A percentile compares a stretch with the other conserved stretches of the same genome.
Evolutionary conservation across 1,140 invertebrate species (phyloP).

Genomic region (Trypoxylus dichotomus): DNA sequence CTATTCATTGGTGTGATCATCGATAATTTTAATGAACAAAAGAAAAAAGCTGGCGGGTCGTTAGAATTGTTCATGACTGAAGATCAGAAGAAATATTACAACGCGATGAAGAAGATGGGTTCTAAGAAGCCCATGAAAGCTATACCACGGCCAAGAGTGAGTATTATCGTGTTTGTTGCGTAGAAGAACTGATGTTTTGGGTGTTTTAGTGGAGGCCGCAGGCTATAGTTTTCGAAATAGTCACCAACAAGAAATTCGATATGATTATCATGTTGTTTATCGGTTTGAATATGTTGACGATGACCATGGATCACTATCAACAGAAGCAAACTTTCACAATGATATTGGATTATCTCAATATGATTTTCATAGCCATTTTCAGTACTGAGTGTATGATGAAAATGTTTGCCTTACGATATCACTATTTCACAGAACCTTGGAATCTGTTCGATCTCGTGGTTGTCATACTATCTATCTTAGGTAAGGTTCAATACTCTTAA

Average conservation of each 20-base stretch:
- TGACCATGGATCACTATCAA: constrained; percentile 96
- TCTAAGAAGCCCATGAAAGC: constrained; percentile 97
- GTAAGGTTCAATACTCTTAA: constrained; percentile 57
- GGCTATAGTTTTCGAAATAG: constrained; percentile 94
- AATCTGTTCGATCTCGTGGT: constrained; percentile 99
- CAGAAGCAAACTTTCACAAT: constrained; percentile 80
- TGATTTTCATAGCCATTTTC: constrained; percentile 98
- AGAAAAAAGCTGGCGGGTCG: constrained; percentile 98
- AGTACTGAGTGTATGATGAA: constrained; percentile 96
- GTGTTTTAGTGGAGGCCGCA: constrained; percentile 88
- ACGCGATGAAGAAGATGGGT: constrained; percentile 99
- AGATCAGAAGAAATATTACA: constrained; percentile 99
- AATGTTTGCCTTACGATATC: constrained; percentile 93
- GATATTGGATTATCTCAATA: constrained; percentile 89
- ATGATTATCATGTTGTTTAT: constrained; percentile 99
- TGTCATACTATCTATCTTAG: constrained; percentile 96
- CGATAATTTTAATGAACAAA: constrained; percentile 98
- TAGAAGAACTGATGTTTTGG: constrained; percentile 35
- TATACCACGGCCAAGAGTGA: constrained; percentile 93
- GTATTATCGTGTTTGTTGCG: constrained; percentile 40
- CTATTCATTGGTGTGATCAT: constrained; percentile 98
- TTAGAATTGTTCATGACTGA: constrained; percentile 99
- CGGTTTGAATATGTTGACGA: constrained; percentile 97
- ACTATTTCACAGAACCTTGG: constrained; percentile 99
- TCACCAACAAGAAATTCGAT: constrained; percentile 98